These are phyloP conservation scores for Berghia stephanieae DNA, from an alignment of 1,140 invertebrate species.

Conservation along the genomic window DNA sequence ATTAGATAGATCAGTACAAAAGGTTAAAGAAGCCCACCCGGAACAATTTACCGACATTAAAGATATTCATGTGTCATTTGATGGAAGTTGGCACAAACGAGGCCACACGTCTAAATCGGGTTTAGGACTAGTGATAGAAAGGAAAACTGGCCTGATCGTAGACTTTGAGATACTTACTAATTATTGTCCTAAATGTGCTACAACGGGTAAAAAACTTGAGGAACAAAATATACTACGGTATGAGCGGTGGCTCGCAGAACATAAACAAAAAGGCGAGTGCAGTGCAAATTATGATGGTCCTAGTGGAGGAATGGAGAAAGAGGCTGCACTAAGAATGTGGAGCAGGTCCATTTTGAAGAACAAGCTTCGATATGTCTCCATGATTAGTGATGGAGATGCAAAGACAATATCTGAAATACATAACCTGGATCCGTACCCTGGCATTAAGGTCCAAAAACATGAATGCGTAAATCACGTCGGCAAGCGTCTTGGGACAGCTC, in stretches of 20 bases:
- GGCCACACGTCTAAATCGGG: constrained; percentile 9
- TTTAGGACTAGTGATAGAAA: no score
- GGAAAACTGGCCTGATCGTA: not conserved
- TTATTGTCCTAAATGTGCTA: not conserved
- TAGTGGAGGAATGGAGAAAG: constrained; percentile 1
- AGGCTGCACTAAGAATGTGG: not conserved
- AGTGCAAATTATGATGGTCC: not conserved
- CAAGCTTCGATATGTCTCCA: not conserved
- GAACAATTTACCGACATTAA: not conserved
- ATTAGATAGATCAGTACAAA: not conserved
- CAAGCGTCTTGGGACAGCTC: constrained; percentile 25
- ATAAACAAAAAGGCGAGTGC: not conserved
- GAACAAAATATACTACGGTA: not conserved
- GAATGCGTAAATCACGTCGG: constrained; percentile 30
- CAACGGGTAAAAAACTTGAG: not conserved
- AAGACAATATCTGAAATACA: not conserved
- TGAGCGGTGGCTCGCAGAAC: not conserved
- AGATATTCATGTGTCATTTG: constrained; percentile 11
- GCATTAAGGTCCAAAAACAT: not conserved
- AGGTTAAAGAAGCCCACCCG: not conserved
- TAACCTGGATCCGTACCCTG: constrained; percentile 1
- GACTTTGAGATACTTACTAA: not conserved
- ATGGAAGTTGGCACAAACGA: constrained; percentile 1
- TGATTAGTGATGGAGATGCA: constrained; percentile 5
- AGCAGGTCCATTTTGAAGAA: not conserved